Evolutionary conservation across 2,797 vertebrate genomes (phyloP).

Genomic region (Phoeniculus purpureus): DNA sequence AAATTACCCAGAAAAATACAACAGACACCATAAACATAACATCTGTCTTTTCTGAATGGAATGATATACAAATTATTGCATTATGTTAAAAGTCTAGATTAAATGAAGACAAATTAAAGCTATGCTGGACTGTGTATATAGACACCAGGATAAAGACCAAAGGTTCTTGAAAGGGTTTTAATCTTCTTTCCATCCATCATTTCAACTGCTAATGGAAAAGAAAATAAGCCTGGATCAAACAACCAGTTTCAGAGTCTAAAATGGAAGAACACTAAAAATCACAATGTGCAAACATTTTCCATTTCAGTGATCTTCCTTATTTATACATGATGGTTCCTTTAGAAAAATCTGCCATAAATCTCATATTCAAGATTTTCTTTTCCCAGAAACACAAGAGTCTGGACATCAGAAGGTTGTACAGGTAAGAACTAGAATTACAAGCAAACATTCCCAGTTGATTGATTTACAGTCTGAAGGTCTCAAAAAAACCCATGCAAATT

Average conservation of each 20-base stretch:
- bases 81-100: background rate
- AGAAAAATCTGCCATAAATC: background rate
- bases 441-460: background rate
- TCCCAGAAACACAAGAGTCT: background rate
- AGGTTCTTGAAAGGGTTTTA: background rate
- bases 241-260: background rate
- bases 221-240: background rate
- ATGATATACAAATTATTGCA: background rate
- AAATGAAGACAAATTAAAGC: background rate
- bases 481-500: background rate
- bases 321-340: background rate
- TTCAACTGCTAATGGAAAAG: background rate
- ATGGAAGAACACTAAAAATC: background rate
- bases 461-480: background rate
- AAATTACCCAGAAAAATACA: background rate
- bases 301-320: background rate
- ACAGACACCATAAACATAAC: background rate
- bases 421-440: background rate
- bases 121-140: background rate
- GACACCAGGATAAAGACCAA: background rate
- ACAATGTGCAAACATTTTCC: background rate
- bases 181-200: background rate
- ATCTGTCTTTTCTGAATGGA: background rate
- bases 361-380: background rate
- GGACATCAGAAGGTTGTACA: background rate